These are phyloP conservation scores for Psilopsiagon aymara DNA, from an alignment of 2,113 vertebrate species.

Conservation along the genomic window DNA sequence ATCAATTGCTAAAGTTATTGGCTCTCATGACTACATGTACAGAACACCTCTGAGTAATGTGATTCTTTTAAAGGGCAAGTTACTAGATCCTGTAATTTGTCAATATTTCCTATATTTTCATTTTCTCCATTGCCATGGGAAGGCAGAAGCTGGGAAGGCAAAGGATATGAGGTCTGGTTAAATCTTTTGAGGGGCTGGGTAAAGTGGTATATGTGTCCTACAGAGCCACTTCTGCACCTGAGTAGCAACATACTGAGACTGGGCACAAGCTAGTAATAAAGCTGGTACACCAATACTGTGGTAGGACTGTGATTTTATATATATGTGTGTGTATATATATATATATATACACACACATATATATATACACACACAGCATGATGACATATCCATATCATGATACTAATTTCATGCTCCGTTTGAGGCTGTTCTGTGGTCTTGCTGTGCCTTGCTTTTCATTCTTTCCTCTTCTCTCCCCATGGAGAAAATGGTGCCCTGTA, in stretches of 20 bases:
- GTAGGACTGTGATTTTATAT: not conserved
- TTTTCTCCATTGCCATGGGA: not conserved
- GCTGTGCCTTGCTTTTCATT: not conserved
- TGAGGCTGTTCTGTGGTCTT: not conserved
- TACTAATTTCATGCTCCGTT: not conserved
- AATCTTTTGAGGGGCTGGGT: not conserved
- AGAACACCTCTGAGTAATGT: not conserved
- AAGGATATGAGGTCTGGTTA: not conserved
- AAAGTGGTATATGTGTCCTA: not conserved
- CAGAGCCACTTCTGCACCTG: not conserved
- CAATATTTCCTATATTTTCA: not conserved
- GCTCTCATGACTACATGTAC: not conserved
- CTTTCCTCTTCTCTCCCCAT: not conserved
- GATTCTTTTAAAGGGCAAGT: not conserved
- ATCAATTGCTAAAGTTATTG: not conserved
- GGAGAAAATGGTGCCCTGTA: not conserved
- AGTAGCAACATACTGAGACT: fast-evolving
- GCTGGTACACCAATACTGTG: not conserved
- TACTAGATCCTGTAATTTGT: not conserved
- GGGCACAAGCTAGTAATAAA: not conserved
- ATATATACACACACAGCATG: not conserved
- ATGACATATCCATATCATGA: not conserved
- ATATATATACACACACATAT: too few species aligned
- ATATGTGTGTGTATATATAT: too few species aligned
- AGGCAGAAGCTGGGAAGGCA: not conserved